phyloP scores from a whole-genome alignment of 2,113 vertebrate genomes.

The Vulpes lagopus region DNA sequence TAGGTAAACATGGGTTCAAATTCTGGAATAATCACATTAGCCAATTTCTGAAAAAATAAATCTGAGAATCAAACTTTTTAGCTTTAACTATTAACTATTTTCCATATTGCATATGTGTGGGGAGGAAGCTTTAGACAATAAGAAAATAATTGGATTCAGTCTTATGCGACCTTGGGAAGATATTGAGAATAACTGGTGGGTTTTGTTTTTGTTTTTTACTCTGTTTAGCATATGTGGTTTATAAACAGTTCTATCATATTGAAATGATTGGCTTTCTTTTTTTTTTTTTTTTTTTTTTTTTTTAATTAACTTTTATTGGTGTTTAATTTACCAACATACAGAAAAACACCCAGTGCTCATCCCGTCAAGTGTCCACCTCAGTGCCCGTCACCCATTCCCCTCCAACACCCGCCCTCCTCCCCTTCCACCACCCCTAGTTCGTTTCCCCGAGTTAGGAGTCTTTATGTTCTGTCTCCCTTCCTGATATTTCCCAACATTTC shows the following conservation, averaged over 20 bases:
- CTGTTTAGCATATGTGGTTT: not conserved
- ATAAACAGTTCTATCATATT: slow-evolving; percentile 4
- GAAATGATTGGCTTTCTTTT: not conserved
- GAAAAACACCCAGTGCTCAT: too few relatives aligned
- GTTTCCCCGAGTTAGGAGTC: too few relatives aligned
- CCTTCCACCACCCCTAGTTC: too few relatives aligned
- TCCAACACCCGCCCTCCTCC: too few relatives aligned
- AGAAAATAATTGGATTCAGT: slow-evolving; percentile 48
- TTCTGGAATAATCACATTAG: not conserved
- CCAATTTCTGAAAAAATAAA: not conserved
- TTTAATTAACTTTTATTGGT: too few relatives aligned
- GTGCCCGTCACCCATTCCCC: too few relatives aligned
- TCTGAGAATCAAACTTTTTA: not conserved
- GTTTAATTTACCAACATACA: too few relatives aligned
- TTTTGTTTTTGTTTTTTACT: not conserved
- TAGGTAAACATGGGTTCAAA: not conserved
- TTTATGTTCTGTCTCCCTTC: too few relatives aligned
- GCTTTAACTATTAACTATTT: not conserved
- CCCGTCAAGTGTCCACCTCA: too few relatives aligned
- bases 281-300: too few relatives aligned
- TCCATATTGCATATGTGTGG: not conserved
- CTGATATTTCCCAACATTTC: too few relatives aligned
- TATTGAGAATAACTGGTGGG: not conserved
- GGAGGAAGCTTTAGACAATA: not conserved
- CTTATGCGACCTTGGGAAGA: not conserved